A percentile compares a stretch with the other conserved stretches of the same genome.
phyloP scores from a whole-genome alignment of 2,797 vertebrate genomes.

The Anguilla anguilla region DNA sequence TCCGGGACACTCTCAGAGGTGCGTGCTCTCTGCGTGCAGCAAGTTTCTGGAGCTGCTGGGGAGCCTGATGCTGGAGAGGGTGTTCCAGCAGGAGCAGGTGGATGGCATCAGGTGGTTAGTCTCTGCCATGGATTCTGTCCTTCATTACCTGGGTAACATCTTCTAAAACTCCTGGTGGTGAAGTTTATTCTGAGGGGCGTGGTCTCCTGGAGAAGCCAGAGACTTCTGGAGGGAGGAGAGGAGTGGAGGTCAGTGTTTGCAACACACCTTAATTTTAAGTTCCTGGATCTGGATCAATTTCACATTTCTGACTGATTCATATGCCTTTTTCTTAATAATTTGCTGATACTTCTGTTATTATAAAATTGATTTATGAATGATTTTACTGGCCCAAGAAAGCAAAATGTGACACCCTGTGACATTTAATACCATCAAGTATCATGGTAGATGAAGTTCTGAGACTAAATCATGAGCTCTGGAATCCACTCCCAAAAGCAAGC shows the following conservation, averaged over 20 bases:
- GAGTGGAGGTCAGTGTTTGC: conserved; percentile 54
- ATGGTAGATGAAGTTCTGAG: too few relatives aligned
- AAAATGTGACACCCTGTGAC: too few relatives aligned
- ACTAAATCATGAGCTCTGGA: too few relatives aligned
- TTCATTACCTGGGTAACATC: conserved; percentile 71
- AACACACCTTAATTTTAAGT: background rate
- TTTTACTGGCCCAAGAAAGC: too few relatives aligned
- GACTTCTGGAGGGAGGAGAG: conserved; percentile 57
- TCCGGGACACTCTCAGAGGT: conserved; percentile 41
- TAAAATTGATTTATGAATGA: too few relatives aligned
- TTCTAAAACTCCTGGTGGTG: conserved; percentile 79
- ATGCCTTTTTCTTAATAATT: too few relatives aligned
- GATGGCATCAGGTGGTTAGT: conserved; percentile 76
- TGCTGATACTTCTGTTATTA: too few relatives aligned
- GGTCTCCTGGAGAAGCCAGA: conserved; percentile 75
- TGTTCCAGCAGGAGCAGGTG: conserved; percentile 71
- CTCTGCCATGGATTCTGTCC: conserved; percentile 72
- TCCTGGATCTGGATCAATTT: background rate
- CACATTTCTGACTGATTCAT: too few relatives aligned
- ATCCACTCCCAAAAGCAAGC: too few relatives aligned
- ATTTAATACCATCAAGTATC: too few relatives aligned
- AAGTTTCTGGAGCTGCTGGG: conserved; percentile 74
- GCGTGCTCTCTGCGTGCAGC: conserved; percentile 52
- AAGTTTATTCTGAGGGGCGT: conserved; percentile 77
- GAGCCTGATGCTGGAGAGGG: conserved; percentile 66